Evolutionary conservation across 2,888 invertebrate genomes (phyloP), one percentile per base, ranked within the genome.

Genomic region (Maniola hyperantus): DNA sequence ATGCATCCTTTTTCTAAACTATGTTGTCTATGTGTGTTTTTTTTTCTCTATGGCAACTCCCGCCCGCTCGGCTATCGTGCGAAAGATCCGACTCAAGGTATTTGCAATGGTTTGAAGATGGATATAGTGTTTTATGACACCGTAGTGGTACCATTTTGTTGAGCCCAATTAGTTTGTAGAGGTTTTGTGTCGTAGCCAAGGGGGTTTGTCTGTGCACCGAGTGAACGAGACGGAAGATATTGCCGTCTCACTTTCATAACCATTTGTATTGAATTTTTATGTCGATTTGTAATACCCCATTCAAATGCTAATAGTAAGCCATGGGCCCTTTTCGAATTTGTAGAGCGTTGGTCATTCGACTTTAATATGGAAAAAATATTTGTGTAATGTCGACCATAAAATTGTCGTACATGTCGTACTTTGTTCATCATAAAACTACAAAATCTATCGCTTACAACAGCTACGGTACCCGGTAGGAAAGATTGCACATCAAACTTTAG

Each of bases 31-130:
- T 93, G 93, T 94, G 95, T 79, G 93, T 94, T 95, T 95, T 84
- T 94, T 94, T 95, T 93, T 93, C 94, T 94, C 89, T 94, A 93
- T 95, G 95, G 95, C 94, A 94, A 93, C 93, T 92, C 93, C 93
- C 93, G 91, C 92, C 91, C 89, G 91, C 92, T 92, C 92, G 92
- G 91, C 92, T 91, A 88, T 93, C 95, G 95, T 93, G 81, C 94
- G 94, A 88, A 90, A 94, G 94, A 92, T 84, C 82, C 91, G 87
- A 82, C 87, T 89, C 84, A 93, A 93, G 93, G 93, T 93, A 93
- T 88, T 88, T 81, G 13, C 54, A 72, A 70, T 34, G 48, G 73
- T 68, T 71, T 73, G 71, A 57, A 71, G 73, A 74, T 71, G 72
- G 72, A 68, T 70, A 68, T 70, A 68, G 71, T 73, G 66, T 72